Evolutionary conservation across 2,888 invertebrate genomes (phyloP), one percentile per base, ranked within the genome.

Genomic region (Eristalis tenax): DNA sequence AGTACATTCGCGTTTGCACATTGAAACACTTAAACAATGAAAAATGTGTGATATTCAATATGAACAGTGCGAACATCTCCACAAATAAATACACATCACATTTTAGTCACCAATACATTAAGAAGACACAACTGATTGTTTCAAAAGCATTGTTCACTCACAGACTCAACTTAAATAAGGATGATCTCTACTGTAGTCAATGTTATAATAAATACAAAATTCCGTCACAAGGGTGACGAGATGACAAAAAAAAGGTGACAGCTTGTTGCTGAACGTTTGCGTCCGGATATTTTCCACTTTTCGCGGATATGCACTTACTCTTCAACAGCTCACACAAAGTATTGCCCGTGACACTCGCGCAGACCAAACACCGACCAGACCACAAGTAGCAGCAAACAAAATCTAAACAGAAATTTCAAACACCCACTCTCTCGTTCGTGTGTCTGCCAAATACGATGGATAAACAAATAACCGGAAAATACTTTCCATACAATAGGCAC

Each of bases 381-480:
- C 40, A 40, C 15, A 4, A 15, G 40, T 13, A 4, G 40, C 40
- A 40, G 5, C 43, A 18, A 50, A 18, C 50, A 50, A 50, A 18
- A 50, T 50, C n/a, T 18, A 50, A 50, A 50, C 50, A 50, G 50
- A 18, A 50, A 18, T 18, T 18, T 18, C 18, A 18, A n/a, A 4
- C n/a, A 8, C 50, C n/a, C 2, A 50, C 18, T 18, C 50, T 50
- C 32, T 32, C 32, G 32, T 32, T 1, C 32, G 50, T 18, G 43
- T 50, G n/a, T 50, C n/a, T n/a, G 6, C 1, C 43, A n/a, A n/a
- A 50, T 50, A 8, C 18, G 50, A 18, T 65, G 65, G 23, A 65
- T 35, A 43, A 59, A 80, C 73, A 80, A 80, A 66, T 23, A 80
- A 66, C 79, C 73, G 79, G 79, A 73, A 73, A 59, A 65, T 35